phyloP scores from a whole-genome alignment of 2,797 vertebrate genomes.

The Sciaenops ocellatus region DNA sequence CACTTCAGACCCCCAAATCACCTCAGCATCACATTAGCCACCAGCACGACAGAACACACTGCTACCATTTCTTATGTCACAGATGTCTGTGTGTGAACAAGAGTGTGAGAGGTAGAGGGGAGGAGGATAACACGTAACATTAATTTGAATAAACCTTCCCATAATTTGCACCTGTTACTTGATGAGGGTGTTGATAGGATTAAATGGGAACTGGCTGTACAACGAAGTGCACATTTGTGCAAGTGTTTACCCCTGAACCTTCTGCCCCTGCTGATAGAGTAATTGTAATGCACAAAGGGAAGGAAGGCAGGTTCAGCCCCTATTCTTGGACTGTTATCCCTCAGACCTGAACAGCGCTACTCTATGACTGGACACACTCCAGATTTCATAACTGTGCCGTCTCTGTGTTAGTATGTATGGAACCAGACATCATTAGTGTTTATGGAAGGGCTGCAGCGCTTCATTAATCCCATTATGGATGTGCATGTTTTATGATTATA shows the following conservation, averaged over 20 bases:
- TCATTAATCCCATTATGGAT: slow-evolving; percentile 18
- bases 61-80: slow-evolving; percentile 39
- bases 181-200: slow-evolving; percentile 34
- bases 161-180: slow-evolving; percentile 52
- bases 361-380: slow-evolving; percentile 37
- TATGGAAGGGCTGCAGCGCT: neutral
- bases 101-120: neutral
- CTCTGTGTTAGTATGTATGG: slow-evolving; percentile 11
- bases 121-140: slow-evolving; percentile 9
- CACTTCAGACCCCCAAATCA: slow-evolving; percentile 43
- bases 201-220: slow-evolving; percentile 66
- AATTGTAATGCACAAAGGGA: slow-evolving; percentile 64
- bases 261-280: slow-evolving; percentile 48
- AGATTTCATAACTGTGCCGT: slow-evolving; percentile 47
- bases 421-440: slow-evolving; percentile 3
- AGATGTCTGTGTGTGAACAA: neutral
- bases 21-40: slow-evolving; percentile 37
- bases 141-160: slow-evolving; percentile 46
- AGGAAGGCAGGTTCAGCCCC: slow-evolving; percentile 19
- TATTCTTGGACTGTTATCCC: slow-evolving; percentile 25
- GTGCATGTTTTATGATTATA: slow-evolving; percentile 12
- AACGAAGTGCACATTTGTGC: slow-evolving; percentile 27
- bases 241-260: slow-evolving; percentile 42
- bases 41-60: slow-evolving; percentile 43
- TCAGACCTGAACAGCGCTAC: slow-evolving; percentile 16